phyloP scores from a whole-genome alignment of 2,888 invertebrate species.

The Melanophora roralis region DNA sequence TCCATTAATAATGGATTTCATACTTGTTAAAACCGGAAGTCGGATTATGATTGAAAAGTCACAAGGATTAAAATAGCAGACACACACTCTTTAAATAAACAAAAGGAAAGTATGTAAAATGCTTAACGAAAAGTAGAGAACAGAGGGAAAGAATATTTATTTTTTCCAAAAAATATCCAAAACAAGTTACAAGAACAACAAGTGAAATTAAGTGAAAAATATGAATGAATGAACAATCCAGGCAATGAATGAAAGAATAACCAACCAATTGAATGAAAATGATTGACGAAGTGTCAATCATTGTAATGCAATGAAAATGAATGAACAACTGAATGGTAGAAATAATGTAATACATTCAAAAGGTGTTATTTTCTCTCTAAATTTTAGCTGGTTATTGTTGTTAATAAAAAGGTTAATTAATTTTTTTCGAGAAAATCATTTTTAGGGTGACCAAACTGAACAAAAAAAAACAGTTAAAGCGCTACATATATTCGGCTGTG shows the following conservation, averaged over 20 bases:
- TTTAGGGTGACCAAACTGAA: slow-evolving; percentile 17
- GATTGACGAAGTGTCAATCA: slow-evolving; percentile 58
- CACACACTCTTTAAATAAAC: background rate
- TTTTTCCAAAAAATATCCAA: slow-evolving; percentile 17
- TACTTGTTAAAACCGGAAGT: slow-evolving; percentile 66
- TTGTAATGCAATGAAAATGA: slow-evolving; percentile 29
- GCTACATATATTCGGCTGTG: no score
- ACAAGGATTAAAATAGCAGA: slow-evolving; percentile 67
- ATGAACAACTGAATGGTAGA: background rate
- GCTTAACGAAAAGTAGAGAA: background rate
- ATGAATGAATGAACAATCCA: slow-evolving; percentile 22
- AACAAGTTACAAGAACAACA: slow-evolving; percentile 28
- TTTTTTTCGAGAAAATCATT: background rate
- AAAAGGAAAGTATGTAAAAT: background rate
- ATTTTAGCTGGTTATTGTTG: background rate
- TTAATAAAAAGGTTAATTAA: slow-evolving; percentile 38
- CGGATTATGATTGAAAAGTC: slow-evolving; percentile 66
- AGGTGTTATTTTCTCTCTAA: slow-evolving; percentile 18
- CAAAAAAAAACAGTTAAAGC: no score
- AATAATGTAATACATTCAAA: background rate
- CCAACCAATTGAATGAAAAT: slow-evolving; percentile 36
- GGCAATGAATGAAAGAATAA: background rate
- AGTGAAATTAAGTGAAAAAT: slow-evolving; percentile 46
- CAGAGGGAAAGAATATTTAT: slow-evolving; percentile 47
- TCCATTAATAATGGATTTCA: slow-evolving; percentile 26